These are phyloP conservation scores for Apus apus DNA, from an alignment of 2,113 vertebrate species.

Conservation along the genomic window DNA sequence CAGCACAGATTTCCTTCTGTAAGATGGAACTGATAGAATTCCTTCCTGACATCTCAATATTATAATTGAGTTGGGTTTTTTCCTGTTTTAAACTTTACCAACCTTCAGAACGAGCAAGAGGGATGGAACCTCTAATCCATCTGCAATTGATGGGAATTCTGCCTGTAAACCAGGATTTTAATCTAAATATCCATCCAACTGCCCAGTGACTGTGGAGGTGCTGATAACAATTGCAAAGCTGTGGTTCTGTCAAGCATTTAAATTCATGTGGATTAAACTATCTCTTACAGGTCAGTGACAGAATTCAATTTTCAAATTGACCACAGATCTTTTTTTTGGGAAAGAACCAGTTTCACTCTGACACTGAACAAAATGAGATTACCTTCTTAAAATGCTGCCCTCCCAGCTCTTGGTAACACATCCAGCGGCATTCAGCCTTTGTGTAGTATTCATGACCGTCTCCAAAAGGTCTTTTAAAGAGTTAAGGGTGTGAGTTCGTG, in stretches of 20 bases:
- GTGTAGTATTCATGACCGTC: not conserved
- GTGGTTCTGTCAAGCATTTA: not conserved
- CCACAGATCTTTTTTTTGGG: not conserved
- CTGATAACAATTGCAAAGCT: not conserved
- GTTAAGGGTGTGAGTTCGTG: not conserved
- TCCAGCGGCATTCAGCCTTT: not conserved
- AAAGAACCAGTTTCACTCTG: not conserved
- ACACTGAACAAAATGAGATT: not conserved
- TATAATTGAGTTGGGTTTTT: not conserved
- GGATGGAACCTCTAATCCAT: not conserved
- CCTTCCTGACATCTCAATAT: conserved; percentile 49
- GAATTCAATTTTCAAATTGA: conserved; percentile 19
- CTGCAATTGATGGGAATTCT: not conserved
- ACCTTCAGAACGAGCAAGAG: conserved; percentile 16
- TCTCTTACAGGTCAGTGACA: conserved; percentile 26
- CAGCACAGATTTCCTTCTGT: conserved; percentile 40
- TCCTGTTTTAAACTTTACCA: conserved; percentile 2
- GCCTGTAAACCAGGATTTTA: not conserved
- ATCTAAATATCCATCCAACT: not conserved
- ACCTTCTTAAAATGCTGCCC: not conserved
- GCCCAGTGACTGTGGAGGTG: not conserved
- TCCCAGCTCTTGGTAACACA: not conserved
- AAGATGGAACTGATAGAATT: conserved; percentile 41
- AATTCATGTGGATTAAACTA: not conserved
- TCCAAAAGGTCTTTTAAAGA: not conserved